Evolutionary conservation across 2,797 vertebrate species (phyloP).

Genomic region (Platalea minor): DNA sequence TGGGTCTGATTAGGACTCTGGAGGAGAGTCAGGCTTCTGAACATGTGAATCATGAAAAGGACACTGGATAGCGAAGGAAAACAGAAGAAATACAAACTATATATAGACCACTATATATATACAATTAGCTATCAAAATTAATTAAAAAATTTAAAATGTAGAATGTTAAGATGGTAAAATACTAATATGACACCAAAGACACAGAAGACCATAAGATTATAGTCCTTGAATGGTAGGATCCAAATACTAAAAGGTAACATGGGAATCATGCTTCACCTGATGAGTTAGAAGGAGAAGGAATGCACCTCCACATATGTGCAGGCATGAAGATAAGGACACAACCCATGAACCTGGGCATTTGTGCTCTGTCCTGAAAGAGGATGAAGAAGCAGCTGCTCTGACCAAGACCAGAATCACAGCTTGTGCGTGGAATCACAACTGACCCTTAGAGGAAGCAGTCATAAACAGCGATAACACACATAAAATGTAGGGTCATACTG

Average conservation of each 20-base stretch:
- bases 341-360: background rate
- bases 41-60: background rate
- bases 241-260: background rate
- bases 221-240: background rate
- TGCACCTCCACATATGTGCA: background rate
- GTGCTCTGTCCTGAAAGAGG: background rate
- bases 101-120: background rate
- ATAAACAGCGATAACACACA: background rate
- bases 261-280: background rate
- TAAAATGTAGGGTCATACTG: background rate
- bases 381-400: background rate
- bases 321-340: background rate
- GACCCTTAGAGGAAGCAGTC: background rate
- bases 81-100: background rate
- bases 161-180: background rate
- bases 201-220: background rate
- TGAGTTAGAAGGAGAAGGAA: background rate
- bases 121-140: background rate
- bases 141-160: background rate
- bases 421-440: background rate
- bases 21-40: background rate
- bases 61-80: background rate
- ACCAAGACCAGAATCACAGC: background rate
- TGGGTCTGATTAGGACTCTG: background rate
- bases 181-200: background rate